Percentiles rank a stretch among this genome's conserved stretches.
phyloP scores from a whole-genome alignment of 2,888 invertebrate genomes.

The Microctonus brassicae region DNA sequence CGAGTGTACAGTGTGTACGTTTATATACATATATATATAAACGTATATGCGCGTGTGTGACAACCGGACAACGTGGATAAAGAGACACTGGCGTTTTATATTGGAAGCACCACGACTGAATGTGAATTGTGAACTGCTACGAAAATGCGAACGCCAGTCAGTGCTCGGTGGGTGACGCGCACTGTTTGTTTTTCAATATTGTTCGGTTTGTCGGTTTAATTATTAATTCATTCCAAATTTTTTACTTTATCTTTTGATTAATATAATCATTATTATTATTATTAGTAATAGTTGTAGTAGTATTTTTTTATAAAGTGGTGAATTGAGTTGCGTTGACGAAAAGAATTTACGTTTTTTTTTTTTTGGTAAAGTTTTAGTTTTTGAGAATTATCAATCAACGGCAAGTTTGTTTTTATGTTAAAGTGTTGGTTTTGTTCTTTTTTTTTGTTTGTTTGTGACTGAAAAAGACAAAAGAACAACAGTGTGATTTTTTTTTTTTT shows the following conservation, averaged over 20 bases:
- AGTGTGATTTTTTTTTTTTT: not conserved
- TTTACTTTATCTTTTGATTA: not conserved
- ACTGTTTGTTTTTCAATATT: not conserved
- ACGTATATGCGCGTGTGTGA: not conserved
- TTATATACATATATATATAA: too few species aligned
- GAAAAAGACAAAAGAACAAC: not conserved
- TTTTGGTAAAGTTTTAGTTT: not conserved
- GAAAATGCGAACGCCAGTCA: not conserved
- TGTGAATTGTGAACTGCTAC: not conserved
- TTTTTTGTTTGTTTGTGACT: not conserved
- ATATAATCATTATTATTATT: not conserved
- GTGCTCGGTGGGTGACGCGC: not conserved
- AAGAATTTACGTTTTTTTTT: too few species aligned
- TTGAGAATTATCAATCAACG: not conserved
- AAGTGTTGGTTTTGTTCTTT: not conserved
- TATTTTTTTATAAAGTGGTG: too few species aligned
- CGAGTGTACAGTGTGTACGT: too few species aligned
- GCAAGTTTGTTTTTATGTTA: not conserved
- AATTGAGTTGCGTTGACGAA: too few species aligned
- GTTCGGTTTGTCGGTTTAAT: not conserved
- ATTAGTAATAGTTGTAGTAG: not conserved
- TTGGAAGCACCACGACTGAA: not conserved
- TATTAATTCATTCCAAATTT: not conserved
- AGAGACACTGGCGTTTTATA: not conserved
- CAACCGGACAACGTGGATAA: slow-evolving; percentile 1